Evolutionary conservation across 2,113 vertebrate genomes (phyloP), one percentile per base, ranked within the genome.

Genomic region (Sciurus niger): DNA sequence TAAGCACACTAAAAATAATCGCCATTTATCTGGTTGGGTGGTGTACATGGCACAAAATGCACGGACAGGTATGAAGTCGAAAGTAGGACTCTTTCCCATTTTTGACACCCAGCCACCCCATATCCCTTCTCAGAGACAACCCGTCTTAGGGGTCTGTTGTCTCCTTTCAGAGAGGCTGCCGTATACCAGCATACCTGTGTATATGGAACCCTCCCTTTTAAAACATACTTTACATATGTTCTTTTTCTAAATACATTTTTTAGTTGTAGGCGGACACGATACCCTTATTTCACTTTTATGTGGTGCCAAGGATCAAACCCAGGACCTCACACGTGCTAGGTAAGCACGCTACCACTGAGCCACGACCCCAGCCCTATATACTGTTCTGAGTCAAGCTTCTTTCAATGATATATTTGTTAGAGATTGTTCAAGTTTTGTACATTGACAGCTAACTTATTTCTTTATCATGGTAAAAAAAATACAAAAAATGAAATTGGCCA

Each of bases 381-480:
- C 11, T 25, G 37, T n/a, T 91, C 76, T n/a, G 77, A 93, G n/a
- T 30, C 34, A 34, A 73, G n/a, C 20, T 28, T 46, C 72, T 73
- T 55, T 37, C 30, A n/a, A n/a, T 43, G 43, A 48, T n/a, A 32
- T 51, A 43, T 30, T 58, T 30, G 76, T 92, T 92, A 53, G 14
- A 63, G 51, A 80, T 72, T 55, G 25, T 24, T 85, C n/a, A 53
- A 43, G 68, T 77, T 87, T 28, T 55, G 60, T 72, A 32, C n/a
- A n/a, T 32, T 65, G 60, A 53, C 40, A 68, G 60, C 22, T 53
- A 51, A 74, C 37, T 80, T 24, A 40, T 28, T 76, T 70, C 60
- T 90, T 76, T 67, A 34, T 78, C 78, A 30, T 65, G 32, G 22
- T 46, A n/a, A 85, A 96, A 90, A 79, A 90, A 79, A 90, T 40